These are phyloP conservation scores for Tenebrosternarchus preto DNA, from an alignment of 2,113 vertebrate species.

Conservation along the genomic window DNA sequence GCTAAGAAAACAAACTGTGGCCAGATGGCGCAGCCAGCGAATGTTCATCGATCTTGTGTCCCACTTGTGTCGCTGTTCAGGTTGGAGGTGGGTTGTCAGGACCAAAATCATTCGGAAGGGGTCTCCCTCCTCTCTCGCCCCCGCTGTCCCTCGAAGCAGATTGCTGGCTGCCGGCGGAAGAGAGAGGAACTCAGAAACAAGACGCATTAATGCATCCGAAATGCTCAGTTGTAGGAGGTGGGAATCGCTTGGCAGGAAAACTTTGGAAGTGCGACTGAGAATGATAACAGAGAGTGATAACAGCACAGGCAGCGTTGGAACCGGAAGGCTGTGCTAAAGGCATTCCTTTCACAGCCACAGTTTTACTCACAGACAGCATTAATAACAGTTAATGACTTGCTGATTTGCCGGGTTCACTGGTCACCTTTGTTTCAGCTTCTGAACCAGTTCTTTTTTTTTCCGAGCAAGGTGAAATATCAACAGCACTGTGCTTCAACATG, in stretches of 20 bases:
- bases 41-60: conserved; percentile 73
- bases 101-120: conserved; percentile 33
- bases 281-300: not conserved
- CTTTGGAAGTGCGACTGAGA: not conserved
- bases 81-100: conserved; percentile 44
- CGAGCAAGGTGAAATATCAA: not conserved
- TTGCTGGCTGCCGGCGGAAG: conserved; percentile 33
- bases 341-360: too few relatives aligned
- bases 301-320: not conserved
- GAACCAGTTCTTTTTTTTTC: too few relatives aligned
- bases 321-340: not conserved
- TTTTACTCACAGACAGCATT: not conserved
- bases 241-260: conserved; percentile 4
- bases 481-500: not conserved
- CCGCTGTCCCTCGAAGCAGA: conserved; percentile 1
- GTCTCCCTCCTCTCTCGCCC: not conserved
- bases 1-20: conserved; percentile 72
- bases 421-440: not conserved
- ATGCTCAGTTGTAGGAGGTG: conserved; percentile 11
- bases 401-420: not conserved
- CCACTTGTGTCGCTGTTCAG: conserved; percentile 58
- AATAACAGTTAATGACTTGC: not conserved
- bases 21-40: conserved; percentile 75
- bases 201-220: not conserved
- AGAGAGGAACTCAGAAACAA: not conserved